These are phyloP conservation scores for Steromphala cineraria DNA, from an alignment of 2,888 invertebrate species.

Conservation along the genomic window DNA sequence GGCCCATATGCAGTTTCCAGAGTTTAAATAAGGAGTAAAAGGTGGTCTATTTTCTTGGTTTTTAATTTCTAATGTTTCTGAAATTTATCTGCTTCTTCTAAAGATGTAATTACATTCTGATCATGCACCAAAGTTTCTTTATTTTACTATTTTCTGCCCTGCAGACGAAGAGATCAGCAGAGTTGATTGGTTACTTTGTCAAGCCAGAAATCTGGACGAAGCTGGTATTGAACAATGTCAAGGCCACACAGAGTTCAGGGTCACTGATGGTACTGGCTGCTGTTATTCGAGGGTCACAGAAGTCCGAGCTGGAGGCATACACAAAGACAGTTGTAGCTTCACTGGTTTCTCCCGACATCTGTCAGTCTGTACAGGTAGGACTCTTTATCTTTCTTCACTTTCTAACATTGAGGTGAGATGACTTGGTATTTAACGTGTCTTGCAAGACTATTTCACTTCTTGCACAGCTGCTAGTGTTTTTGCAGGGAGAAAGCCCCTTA, in stretches of 20 bases:
- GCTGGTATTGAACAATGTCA: conserved; percentile 72
- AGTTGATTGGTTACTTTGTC: conserved; percentile 87
- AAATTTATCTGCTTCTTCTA: too few relatives aligned
- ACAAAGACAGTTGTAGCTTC: conserved; percentile 80
- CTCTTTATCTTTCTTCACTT: neutral
- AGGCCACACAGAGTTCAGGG: conserved; percentile 56
- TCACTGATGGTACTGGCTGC: conserved; percentile 67
- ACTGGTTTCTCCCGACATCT: conserved; percentile 80
- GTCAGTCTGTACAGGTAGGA: conserved; percentile 74
- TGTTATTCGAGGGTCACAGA: conserved; percentile 62
- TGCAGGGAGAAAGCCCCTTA: too few relatives aligned
- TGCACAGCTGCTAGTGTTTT: too few relatives aligned
- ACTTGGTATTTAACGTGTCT: too few relatives aligned
- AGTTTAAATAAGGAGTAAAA: too few relatives aligned
- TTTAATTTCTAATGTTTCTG: too few relatives aligned
- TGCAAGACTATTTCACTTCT: too few relatives aligned
- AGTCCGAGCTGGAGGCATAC: conserved; percentile 75
- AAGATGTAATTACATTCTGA: too few relatives aligned
- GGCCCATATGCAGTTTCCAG: too few relatives aligned
- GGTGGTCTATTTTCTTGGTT: too few relatives aligned
- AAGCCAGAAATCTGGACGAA: conserved; percentile 83
- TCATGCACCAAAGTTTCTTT: too few relatives aligned
- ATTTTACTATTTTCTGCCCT: conserved; percentile 41
- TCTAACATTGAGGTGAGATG: neutral
- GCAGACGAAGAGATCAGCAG: conserved; percentile 82